Evolutionary conservation across 2,113 vertebrate species (phyloP).

Genomic region (Bufo gargarizans): DNA sequence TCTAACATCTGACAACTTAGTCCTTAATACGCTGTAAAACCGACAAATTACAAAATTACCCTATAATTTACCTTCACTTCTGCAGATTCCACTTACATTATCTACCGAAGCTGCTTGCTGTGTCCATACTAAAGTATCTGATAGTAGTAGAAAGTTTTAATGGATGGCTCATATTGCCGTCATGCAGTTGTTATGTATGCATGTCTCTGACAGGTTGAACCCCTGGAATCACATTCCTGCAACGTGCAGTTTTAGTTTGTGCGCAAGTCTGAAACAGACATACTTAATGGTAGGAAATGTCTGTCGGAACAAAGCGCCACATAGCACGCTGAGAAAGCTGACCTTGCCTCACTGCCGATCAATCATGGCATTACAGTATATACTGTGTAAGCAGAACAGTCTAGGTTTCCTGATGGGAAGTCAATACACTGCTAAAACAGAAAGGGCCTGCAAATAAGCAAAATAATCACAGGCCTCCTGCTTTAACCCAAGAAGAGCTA

Average conservation of each 20-base stretch:
- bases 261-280: neutral
- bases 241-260: neutral
- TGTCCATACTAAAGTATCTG: too few relatives aligned
- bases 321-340: slow-evolving; percentile 1
- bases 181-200: too few relatives aligned
- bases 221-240: neutral
- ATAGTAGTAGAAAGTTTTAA: neutral
- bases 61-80: too few relatives aligned
- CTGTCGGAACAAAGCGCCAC: neutral
- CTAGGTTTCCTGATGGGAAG: slow-evolving; percentile 39
- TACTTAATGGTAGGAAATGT: neutral
- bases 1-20: too few relatives aligned
- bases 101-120: too few relatives aligned
- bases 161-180: neutral
- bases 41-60: too few relatives aligned
- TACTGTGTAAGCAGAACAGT: fast-evolving
- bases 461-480: slow-evolving; percentile 4
- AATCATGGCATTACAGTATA: neutral
- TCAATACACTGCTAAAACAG: neutral
- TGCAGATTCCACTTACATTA: too few relatives aligned
- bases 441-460: slow-evolving; percentile 27
- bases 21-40: too few relatives aligned
- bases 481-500: neutral
- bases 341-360: slow-evolving; percentile 11
- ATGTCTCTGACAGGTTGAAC: neutral